These are phyloP conservation scores for Microchrysa polita DNA, from an alignment of 2,888 invertebrate genomes.

Conservation along the genomic window DNA sequence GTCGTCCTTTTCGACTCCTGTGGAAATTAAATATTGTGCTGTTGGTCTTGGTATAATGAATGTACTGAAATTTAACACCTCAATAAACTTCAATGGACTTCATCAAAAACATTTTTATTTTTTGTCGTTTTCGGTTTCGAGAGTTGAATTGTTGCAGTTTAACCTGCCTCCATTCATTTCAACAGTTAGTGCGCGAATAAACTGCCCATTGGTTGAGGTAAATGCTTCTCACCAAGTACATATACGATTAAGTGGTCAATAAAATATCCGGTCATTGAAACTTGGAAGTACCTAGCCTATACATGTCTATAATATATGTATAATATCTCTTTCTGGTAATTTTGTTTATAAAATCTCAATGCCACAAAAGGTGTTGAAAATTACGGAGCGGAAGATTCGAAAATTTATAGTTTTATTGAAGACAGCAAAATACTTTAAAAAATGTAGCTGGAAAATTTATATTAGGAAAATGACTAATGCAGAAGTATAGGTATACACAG, in stretches of 20 bases:
- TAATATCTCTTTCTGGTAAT: no score
- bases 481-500: no score
- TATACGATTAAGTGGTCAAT: background rate
- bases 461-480: no score
- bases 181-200: background rate
- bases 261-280: background rate
- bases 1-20: background rate
- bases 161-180: background rate
- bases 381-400: no score
- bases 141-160: background rate
- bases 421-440: no score
- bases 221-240: background rate
- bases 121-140: background rate
- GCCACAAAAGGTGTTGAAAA: no score
- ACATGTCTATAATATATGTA: no score
- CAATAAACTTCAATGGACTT: conserved; percentile 19
- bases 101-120: conserved; percentile 6
- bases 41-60: conserved; percentile 5
- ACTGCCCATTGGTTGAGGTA: background rate
- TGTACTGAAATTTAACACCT: conserved; percentile 20
- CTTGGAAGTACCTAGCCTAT: no score
- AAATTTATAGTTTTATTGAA: no score
- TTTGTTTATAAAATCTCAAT: no score
- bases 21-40: background rate
- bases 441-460: no score